A percentile compares a stretch with the other conserved stretches of the same genome.
Evolutionary conservation across 2,888 invertebrate species (phyloP).

Genomic region (Eupithecia tripunctaria): DNA sequence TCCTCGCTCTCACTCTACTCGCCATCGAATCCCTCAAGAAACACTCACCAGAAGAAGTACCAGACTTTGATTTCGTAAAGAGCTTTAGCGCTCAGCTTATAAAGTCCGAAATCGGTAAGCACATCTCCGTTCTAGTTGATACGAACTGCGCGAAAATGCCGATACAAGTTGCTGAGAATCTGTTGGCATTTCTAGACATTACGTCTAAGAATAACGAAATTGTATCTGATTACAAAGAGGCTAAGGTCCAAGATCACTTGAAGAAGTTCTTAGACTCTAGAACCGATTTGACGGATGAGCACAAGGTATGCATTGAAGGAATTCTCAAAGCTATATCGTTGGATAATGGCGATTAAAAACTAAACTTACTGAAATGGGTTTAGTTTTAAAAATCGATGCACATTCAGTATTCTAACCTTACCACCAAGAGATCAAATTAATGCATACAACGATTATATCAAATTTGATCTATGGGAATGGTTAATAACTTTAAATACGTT

Average conservation of each 20-base stretch:
- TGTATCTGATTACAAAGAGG: constrained; percentile 66
- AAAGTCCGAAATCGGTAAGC: constrained; percentile 81
- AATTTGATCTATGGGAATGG: not conserved
- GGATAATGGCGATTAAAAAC: constrained; percentile 47
- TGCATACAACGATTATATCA: not conserved
- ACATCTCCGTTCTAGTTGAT: constrained; percentile 76
- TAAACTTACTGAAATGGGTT: constrained; percentile 27
- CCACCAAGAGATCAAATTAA: not conserved
- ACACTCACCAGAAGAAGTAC: constrained; percentile 47
- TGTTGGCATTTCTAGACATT: constrained; percentile 76
- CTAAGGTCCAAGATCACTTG: constrained; percentile 66
- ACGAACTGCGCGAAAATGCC: constrained; percentile 79
- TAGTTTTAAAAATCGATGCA: not conserved
- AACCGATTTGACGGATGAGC: constrained; percentile 63
- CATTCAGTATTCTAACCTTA: constrained; percentile 6
- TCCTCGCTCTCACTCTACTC: constrained; percentile 88
- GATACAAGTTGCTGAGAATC: constrained; percentile 78
- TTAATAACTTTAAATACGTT: not conserved
- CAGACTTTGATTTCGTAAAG: constrained; percentile 60
- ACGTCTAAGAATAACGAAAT: constrained; percentile 70
- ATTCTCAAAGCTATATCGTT: constrained; percentile 58
- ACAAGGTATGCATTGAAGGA: constrained; percentile 58
- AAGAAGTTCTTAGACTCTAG: constrained; percentile 66
- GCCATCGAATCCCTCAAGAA: constrained; percentile 64
- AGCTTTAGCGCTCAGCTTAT: constrained; percentile 69